A percentile compares a stretch with the other conserved stretches of the same genome.
These are phyloP conservation scores for Solenodon paradoxus DNA, from an alignment of 2,113 vertebrate genomes.

Conservation along the genomic window DNA sequence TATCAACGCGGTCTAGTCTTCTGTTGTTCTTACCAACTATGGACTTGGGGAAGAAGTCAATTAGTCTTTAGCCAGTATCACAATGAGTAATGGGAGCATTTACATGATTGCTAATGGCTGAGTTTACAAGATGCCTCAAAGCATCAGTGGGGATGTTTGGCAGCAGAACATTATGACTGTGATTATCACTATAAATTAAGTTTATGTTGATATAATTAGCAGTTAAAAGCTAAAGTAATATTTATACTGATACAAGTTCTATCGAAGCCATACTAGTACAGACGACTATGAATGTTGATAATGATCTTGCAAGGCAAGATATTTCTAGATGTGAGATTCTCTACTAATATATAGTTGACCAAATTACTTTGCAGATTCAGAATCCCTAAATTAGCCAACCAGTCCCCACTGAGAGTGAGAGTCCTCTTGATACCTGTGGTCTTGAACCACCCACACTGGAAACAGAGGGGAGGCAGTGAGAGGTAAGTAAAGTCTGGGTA, in stretches of 20 bases:
- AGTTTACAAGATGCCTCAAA: slow-evolving; percentile 80
- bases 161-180: slow-evolving; percentile 76
- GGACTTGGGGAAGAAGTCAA: slow-evolving; percentile 77
- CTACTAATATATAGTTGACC: neutral
- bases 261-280: slow-evolving; percentile 70
- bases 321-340: slow-evolving; percentile 8
- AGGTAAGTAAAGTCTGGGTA: neutral
- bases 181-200: slow-evolving; percentile 85
- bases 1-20: neutral
- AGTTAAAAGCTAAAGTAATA: slow-evolving; percentile 82
- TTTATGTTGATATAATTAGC: slow-evolving; percentile 87
- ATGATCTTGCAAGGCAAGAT: neutral
- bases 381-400: neutral
- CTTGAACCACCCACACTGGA: neutral
- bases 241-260: slow-evolving; percentile 81
- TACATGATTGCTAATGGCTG: slow-evolving; percentile 80
- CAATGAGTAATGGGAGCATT: slow-evolving; percentile 78
- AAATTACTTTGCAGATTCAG: neutral
- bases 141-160: slow-evolving; percentile 73
- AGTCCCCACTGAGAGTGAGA: neutral
- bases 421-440: neutral
- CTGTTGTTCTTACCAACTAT: neutral
- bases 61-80: slow-evolving; percentile 80
- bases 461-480: neutral
- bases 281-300: slow-evolving; percentile 67